Base-by-base conservation (phyloP, 2,888 invertebrate species). In the Danaus chrysippus region DNA sequence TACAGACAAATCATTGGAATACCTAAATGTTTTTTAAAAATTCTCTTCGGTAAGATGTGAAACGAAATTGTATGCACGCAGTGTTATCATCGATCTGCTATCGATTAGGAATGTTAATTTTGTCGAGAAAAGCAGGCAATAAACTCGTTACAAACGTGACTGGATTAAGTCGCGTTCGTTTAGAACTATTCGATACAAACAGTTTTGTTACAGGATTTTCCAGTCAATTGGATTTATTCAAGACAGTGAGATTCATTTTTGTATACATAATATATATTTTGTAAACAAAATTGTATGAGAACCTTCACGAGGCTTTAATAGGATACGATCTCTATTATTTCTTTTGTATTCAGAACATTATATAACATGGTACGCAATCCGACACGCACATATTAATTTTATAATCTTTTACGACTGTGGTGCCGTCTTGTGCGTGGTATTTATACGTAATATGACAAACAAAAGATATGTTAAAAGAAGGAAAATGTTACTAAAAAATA, bases 351-450 rank as follows among this genome's bases (percentile, higher is more conserved):
- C 17, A 49, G 49, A 17, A 15, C 15, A 17, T 49, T 17, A 10
- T 10, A 49, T 49, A 49, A 10, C 10, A 11, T 17, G 49, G 17
- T 49, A 49, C 49, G 49, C 49, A 49, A 15, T 49, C 17, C 17
- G 15, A 49, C 49, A 17, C 17, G 15, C 17, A n/a, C 49, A 11
- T 49, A 49, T 49, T 49, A 15, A 49, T 15, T 49, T 49, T 49
- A 49, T 10, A 17, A 49, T 49, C 15, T 49, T 49, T 49, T 49
- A 49, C 49, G 49, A 49, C 43, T 43, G 17, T 10, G 49, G 49
- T 49, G 17, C 49, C 49, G 49, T 17, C 49, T 49, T 10, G 49
- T 49, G 17, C 49, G 17, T 49, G 49, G 49, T 49, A 17, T 46
- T 49, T 49, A 17, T n/a, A n/a, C 15, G 10, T 49, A 17, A 9